Evolutionary conservation across 2,113 vertebrate genomes (phyloP), one percentile per base, ranked within the genome.

Genomic region (Coryphaenoides rupestris): DNA sequence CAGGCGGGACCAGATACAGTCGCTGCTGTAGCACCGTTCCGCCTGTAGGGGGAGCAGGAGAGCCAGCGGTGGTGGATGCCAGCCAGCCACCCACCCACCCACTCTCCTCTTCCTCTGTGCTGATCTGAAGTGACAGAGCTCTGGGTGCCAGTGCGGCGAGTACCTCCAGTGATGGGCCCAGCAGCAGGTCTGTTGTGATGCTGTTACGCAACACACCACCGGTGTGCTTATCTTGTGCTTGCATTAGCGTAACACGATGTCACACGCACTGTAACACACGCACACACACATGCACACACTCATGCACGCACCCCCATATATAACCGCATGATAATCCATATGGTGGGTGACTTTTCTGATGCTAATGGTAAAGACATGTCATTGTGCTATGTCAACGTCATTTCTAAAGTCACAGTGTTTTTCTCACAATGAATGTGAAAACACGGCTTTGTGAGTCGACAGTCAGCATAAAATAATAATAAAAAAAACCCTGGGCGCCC

Each of bases 31-130:
- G 55, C 33, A 45, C 3, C 12, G 19, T 70, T 17, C 22, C 21
- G 60, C 85, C 87, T 85, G 72, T 59, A 87, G 89, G 84, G 85
- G 89, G 90, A 81, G 87, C 0, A n/a, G 84, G 70, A 82, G 76
- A 17, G 74, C 70, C 45, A 59, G 56, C 49, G 60, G 40, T 72
- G 66, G 74, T 46, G 63, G 19, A 73, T 68, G 66, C 64, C 68
- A 64, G 58, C 60, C 52, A 54, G 60, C 55, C n/a, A n/a, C n/a
- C n/a, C n/a, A n/a, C n/a, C 67, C 71, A 55, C 40, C 61, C 58
- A 55, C 60, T 17, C 54, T 53, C 23, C 21, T 76, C 67, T 72
- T 67, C 33, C 72, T 63, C 76, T 74, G 66, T 64, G 77, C 77
- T 84, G 86, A 87, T 86, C 60, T 66, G 69, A 79, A 77, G 67